These are phyloP conservation scores for Austrofundulus limnaeus DNA, from an alignment of 2,113 vertebrate genomes.

Conservation along the genomic window DNA sequence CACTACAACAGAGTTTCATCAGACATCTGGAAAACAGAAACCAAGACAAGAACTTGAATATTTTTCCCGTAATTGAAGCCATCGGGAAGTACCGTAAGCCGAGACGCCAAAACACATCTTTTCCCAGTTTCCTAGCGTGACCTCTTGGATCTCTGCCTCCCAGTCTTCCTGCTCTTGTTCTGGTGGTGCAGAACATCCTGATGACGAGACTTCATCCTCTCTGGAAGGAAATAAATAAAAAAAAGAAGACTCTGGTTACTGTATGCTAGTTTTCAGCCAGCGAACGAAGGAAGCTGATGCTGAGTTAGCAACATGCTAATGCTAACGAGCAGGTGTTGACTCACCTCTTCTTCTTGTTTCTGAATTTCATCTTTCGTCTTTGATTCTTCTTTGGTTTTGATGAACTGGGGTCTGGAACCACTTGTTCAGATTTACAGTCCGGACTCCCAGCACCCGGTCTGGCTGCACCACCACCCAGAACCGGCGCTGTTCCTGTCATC, in stretches of 20 bases:
- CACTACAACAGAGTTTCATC: no score
- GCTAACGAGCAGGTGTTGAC: background rate
- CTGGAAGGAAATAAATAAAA: constrained; percentile 31
- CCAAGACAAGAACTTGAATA: background rate
- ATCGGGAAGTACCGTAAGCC: constrained; percentile 62
- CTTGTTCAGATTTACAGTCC: background rate
- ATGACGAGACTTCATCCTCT: background rate
- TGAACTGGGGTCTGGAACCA: background rate
- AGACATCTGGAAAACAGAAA: background rate
- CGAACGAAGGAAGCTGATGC: no score
- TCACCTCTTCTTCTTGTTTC: constrained; percentile 34
- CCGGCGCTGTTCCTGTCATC: background rate
- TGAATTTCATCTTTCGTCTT: constrained; percentile 8
- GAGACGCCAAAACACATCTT: constrained; percentile 4
- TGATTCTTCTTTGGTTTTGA: background rate
- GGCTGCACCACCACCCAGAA: background rate
- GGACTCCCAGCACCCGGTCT: background rate
- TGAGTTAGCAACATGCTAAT: no score
- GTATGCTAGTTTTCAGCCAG: no score
- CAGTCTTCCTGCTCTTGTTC: constrained; percentile 68
- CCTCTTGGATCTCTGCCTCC: constrained; percentile 69
- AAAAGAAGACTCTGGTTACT: background rate
- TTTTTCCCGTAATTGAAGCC: background rate
- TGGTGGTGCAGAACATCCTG: no score
- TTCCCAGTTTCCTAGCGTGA: constrained; percentile 8